Conservation (phyloP, 2,113 vertebrate species). For the Tiliqua scincoides region DNA sequence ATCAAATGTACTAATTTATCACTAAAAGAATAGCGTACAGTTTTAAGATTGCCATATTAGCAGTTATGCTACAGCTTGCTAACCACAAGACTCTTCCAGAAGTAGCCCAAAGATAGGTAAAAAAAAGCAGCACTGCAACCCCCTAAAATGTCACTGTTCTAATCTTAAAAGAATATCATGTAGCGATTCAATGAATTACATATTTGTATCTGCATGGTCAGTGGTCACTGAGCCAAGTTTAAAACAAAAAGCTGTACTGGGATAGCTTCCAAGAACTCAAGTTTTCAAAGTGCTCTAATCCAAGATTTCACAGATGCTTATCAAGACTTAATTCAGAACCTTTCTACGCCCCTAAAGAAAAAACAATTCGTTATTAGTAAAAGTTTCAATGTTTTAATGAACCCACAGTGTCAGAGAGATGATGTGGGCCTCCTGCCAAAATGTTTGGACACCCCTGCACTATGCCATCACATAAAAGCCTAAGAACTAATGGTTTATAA, state of each 20-base stretch:
- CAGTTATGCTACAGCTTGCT: background rate
- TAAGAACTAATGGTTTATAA: too few species aligned
- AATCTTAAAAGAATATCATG: background rate
- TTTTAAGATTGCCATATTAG: background rate
- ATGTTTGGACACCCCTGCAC: too few species aligned
- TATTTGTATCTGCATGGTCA: background rate
- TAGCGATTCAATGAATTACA: background rate
- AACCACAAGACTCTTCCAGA: background rate
- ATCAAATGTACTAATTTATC: background rate
- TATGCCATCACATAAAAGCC: too few species aligned
- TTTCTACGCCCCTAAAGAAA: background rate
- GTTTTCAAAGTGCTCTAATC: background rate
- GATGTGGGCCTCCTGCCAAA: too few species aligned
- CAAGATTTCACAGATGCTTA: background rate
- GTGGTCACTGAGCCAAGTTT: background rate
- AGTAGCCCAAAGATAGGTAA: background rate
- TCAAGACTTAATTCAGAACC: background rate
- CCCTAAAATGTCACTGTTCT: slow-evolving; percentile 9
- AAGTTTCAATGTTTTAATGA: background rate
- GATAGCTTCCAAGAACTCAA: background rate
- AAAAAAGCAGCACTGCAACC: background rate
- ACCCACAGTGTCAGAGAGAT: too few species aligned
- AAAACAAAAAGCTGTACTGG: background rate
- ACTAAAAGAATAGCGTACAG: background rate
- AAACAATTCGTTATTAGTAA: background rate